Evolutionary conservation across 2,113 vertebrate genomes (phyloP), one percentile per base, ranked within the genome.

Genomic region (Amphilophus citrinellus): DNA sequence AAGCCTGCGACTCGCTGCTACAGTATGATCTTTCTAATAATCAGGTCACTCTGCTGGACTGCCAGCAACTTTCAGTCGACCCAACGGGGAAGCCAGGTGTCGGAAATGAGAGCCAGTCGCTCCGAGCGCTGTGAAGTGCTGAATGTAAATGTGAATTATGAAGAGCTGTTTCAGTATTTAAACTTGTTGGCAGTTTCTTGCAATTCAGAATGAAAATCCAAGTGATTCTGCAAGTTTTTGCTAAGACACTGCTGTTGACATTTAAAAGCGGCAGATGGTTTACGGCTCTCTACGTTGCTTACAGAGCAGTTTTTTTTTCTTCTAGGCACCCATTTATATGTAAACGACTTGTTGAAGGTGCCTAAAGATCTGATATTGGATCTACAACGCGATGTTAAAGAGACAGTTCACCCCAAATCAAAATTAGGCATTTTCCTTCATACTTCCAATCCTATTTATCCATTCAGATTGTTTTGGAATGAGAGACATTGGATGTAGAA

Each of bases 21-120:
- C 68, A 42, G 37, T 39, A 59, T 71, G 68, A 89, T 88, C 84
- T 66, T 44, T 79, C 77, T 59, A 77, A 87, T 90, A 92, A 92
- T 89, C 86, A 87, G 87, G 89, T 92, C 88, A 87, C 82, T 81
- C 85, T 62, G 86, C 83, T 53, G 79, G 87, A 84, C 82, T 60
- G 61, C 82, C 79, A 39, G 89, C 82, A 61, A 90, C 89, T 82
- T 85, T 78, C 39, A 22, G 77, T 59, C 35, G 20, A 80, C 82
- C 80, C 88, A 77, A 81, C 87, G 47, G 84, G 80, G 75, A 68
- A 83, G n/a, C 63, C 79, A 80, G 89, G 79, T 89, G 85, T 88
- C 56, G 10, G 61, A 91, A 84, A 86, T 75, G 82, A 86, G 84
- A 80, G 56, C 14, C 1, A 9, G 24, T 60, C 3, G 61, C 87